phyloP scores from a whole-genome alignment of 2,888 invertebrate genomes.

The Linyphia triangularis region DNA sequence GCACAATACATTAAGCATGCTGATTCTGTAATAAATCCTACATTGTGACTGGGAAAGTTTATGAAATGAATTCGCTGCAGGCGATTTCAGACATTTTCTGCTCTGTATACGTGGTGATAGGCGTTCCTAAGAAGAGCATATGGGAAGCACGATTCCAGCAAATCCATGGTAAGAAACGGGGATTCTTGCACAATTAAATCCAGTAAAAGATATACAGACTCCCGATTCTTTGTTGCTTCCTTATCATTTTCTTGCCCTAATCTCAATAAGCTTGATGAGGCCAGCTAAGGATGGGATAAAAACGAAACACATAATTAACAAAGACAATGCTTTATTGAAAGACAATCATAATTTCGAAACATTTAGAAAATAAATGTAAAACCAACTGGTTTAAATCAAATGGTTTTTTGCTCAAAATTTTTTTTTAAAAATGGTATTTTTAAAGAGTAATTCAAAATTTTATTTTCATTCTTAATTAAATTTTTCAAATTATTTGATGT shows the following conservation, averaged over 20 bases:
- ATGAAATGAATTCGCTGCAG: background rate
- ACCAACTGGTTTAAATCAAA: too few relatives aligned
- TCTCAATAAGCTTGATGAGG: constrained; percentile 95
- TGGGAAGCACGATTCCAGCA: constrained; percentile 99
- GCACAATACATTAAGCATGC: background rate
- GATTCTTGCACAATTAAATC: constrained; percentile 98
- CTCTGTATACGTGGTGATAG: constrained; percentile 96
- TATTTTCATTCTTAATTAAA: too few relatives aligned
- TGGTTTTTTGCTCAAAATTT: too few relatives aligned
- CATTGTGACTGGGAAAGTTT: background rate
- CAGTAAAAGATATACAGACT: constrained; percentile 96
- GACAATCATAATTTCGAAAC: background rate
- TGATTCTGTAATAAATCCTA: background rate
- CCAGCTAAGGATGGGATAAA: constrained; percentile 83
- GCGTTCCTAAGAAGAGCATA: constrained; percentile 98
- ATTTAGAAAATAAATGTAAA: background rate
- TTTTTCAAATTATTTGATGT: too few relatives aligned
- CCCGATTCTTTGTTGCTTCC: constrained; percentile 94
- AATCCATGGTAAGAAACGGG: constrained; percentile 98
- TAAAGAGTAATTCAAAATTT: too few relatives aligned
- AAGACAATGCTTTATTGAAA: too few relatives aligned
- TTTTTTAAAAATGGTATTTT: too few relatives aligned
- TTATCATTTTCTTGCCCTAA: constrained; percentile 97
- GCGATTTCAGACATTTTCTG: constrained; percentile 69
- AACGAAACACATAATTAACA: too few relatives aligned